A percentile compares a stretch with the other conserved stretches of the same genome.
Conservation (phyloP, 2,797 vertebrate genomes). For the Coreius guichenoti region DNA sequence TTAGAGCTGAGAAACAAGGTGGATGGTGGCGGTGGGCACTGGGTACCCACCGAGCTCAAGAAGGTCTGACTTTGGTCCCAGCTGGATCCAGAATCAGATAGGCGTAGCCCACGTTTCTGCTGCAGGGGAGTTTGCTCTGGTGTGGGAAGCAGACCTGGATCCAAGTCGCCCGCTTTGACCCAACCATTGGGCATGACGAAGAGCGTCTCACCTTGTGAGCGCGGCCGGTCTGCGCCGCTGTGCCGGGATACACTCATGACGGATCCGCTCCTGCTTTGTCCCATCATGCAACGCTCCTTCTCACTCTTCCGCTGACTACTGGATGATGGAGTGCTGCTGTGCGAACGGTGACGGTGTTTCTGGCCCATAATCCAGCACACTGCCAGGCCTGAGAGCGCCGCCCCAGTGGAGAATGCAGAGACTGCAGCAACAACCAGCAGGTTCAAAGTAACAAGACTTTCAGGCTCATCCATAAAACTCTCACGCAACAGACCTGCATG, state of each 20-base stretch:
- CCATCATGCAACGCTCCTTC: constrained; percentile 84
- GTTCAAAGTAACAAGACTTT: constrained; percentile 93
- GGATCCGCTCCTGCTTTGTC: constrained; percentile 85
- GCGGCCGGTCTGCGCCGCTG: constrained; percentile 73
- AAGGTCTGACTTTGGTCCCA: constrained; percentile 94
- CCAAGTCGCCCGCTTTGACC: constrained; percentile 90
- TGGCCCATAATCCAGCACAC: constrained; percentile 97
- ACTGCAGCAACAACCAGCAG: constrained; percentile 93
- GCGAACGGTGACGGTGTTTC: constrained; percentile 82
- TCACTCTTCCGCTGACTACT: constrained; percentile 86
- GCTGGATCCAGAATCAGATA: constrained; percentile 82
- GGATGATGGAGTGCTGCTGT: constrained; percentile 67
- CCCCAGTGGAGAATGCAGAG: constrained; percentile 95
- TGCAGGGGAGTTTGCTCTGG: constrained; percentile 96
- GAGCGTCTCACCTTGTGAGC: constrained; percentile 83
- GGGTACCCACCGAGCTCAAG: constrained; percentile 82
- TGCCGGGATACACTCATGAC: constrained; percentile 90
- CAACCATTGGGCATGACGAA: constrained; percentile 95
- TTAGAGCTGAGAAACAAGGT: constrained; percentile 84
- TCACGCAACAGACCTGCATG: constrained; percentile 87
- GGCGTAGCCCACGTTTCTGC: constrained; percentile 83
- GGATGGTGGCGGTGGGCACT: constrained; percentile 82
- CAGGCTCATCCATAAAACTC: constrained; percentile 91
- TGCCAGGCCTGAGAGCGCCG: constrained; percentile 92
- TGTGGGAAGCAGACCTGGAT: constrained; percentile 91